These are phyloP conservation scores for Miltochrista miniata DNA, from an alignment of 2,888 invertebrate species.

Conservation along the genomic window DNA sequence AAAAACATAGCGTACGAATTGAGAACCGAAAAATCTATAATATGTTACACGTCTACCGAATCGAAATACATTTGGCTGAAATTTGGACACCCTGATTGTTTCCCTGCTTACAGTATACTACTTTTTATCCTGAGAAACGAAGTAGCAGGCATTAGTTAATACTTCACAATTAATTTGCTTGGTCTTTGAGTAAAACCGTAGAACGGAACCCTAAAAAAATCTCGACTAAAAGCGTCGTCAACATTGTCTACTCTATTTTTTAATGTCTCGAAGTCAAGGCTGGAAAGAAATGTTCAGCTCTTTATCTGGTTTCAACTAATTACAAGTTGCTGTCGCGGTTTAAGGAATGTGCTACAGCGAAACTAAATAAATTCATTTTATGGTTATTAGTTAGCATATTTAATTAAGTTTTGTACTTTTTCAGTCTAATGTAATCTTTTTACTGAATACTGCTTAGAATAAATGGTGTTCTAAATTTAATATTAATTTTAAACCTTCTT, in stretches of 20 bases:
- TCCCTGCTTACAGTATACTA: too few relatives aligned
- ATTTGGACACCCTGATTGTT: too few relatives aligned
- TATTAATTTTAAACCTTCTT: not conserved
- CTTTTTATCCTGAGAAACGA: too few relatives aligned
- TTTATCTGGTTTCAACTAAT: conserved; percentile 50
- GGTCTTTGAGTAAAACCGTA: too few relatives aligned
- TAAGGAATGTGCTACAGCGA: conserved; percentile 36
- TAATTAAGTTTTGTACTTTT: not conserved
- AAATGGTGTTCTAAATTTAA: too few relatives aligned
- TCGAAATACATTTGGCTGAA: too few relatives aligned
- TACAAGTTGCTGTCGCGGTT: conserved; percentile 42
- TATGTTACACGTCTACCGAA: too few relatives aligned
- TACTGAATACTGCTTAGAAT: not conserved
- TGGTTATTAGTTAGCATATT: not conserved
- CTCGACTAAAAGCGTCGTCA: not conserved
- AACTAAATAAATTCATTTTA: conserved; percentile 15
- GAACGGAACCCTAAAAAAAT: too few relatives aligned
- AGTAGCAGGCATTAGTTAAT: too few relatives aligned
- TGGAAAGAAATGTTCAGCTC: conserved; percentile 37
- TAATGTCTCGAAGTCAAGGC: conserved; percentile 9
- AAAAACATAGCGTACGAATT: too few relatives aligned
- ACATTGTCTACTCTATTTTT: not conserved
- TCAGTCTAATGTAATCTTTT: not conserved
- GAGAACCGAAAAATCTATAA: too few relatives aligned
- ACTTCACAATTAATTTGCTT: too few relatives aligned